Evolutionary conservation across 1,140 invertebrate genomes (phyloP), one percentile per base, ranked within the genome.

Genomic region (Diabrotica undecimpunctata): DNA sequence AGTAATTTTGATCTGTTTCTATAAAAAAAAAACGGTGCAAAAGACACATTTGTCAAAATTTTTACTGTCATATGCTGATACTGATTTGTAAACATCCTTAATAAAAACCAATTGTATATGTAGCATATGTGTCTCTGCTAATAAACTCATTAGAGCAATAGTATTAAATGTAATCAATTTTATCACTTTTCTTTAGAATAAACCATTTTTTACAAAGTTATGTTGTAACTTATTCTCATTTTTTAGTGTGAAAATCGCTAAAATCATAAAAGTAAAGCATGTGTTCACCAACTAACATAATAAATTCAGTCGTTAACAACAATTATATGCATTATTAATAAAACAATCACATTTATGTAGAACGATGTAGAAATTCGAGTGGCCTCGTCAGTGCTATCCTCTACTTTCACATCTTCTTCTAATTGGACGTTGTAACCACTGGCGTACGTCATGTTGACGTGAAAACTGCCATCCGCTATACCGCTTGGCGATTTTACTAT

Each of bases 371-470:
- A 69, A 62, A 62, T 14, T 37, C 38, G 36, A 37, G 36, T 13
- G 13, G 61, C 54, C 36, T 38, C 25, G 59, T 38, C 39, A 38
- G 35, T 51, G 36, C 36, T 62, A 13, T 35, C 38, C 36, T 54
- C 61, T 46, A 50, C 41, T 60, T 13, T 60, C 10, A 60, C 58
- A 35, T 58, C 61, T 14, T 66, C 70, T 67, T 68, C 70, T 25
- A 55, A 35, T 56, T 75, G 70, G 50, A 75, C 71, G 56, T 72
- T 76, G 68, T 77, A 78, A 12, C 76, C 75, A 54, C 77, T 78
- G 9, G 81, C 82, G 65, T 79, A 78, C 5, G 84, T 84, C 70
- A 85, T 81, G 68, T 85, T 84, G n/a, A 85, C 75, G 63, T 77
- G 77, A 51, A 84, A 80, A 35, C 73, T 76, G 1, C 82, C 83